Base-by-base conservation (phyloP, 1,140 invertebrate genomes). In the Ostrea edulis region DNA sequence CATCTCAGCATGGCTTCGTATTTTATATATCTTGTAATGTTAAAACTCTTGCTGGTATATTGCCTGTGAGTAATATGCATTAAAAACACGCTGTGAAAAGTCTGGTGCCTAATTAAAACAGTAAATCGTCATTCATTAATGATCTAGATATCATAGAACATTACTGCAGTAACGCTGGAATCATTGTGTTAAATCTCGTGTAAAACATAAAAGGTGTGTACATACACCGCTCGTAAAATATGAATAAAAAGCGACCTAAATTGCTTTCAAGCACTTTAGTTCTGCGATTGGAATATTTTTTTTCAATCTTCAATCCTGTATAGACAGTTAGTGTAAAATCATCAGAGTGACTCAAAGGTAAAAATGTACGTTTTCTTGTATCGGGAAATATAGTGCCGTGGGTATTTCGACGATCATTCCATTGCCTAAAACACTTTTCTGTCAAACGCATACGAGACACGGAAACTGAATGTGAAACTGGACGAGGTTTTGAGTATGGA, bases 121-220 rank as follows among this genome's bases (percentile, higher is more conserved):
- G 68, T 77, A 77, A 77, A 77, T 77, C 68, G 35, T 77, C 68
- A 77, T 77, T 77, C 68, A 77, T 77, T 77, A 77, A 77, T 77
- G 68, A 77, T 77, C 68, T 77, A 77, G 68, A 77, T 77, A 77
- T 77, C 29, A 29, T 25, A 62, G 7, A n/a, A 62, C 55, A n/a
- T 25, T 12, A 14, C 12, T 77, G 3, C 22, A 77, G 35, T 77
- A 77, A 29, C 25, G 29, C 68, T 22, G 35, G 68, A 22, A 22
- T 77, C 68, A 77, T 35, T 35, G 68, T 77, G n/a, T 20, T 20
- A 20, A 20, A 62, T 77, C 8, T 25, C 68, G 12, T 77, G 14
- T 25, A 77, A 77, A 77, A 77, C 25, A 12, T 29, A 29, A 29
- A 77, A 35, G 29, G 68, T 25, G 25, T 29, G 35, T 29, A 77